Base-by-base conservation (phyloP, 2,888 invertebrate genomes). In the Meliscaeva auricollis region DNA sequence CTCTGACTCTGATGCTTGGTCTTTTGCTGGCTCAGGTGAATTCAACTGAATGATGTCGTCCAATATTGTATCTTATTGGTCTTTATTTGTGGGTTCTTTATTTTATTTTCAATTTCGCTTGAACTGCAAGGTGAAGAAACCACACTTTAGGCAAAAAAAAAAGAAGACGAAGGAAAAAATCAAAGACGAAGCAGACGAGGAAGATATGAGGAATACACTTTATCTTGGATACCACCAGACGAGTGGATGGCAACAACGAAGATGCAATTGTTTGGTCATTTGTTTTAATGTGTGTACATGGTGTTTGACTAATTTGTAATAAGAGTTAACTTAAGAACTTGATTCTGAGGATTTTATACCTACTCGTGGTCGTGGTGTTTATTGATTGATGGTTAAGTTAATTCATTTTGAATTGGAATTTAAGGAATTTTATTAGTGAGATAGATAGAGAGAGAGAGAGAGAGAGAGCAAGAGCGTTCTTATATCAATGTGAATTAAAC, bases 261-360 rank as follows among this genome's bases (percentile, higher is more conserved):
- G 62, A 74, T 41, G 54, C 70, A 84, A 70, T 84, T 75, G 80
- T 72, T n/a, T 75, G 80, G 75, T 76, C 66, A 76, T 84, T 84
- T 84, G 84, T 84, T 76, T 72, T 72, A 84, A 84, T 84, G 80
- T 70, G 80, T 84, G 80, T 80, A 84, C 80, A 80, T 80, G 84
- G 80, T 84, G 84, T 84, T 80, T 72, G 80, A 80, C 80, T 84
- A 84, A 84, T 84, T 84, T 84, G 84, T 84, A 75, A 84, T 79
- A 48, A 72, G 75, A 62, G 73, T 44, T 66, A 32, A 26, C 35
- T 62, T 66, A 20, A 38, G 69, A 50, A 78, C 48, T 64, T 44
- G 48, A 69, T 64, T 56, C 35, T 20, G 46, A n/a, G 20, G 38
- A 50, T 30, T 66, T 56, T 17, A 26, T 26, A 26, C 26, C 8